Conservation (phyloP, 2,797 vertebrate species). For the Champsocephalus esox region DNA sequence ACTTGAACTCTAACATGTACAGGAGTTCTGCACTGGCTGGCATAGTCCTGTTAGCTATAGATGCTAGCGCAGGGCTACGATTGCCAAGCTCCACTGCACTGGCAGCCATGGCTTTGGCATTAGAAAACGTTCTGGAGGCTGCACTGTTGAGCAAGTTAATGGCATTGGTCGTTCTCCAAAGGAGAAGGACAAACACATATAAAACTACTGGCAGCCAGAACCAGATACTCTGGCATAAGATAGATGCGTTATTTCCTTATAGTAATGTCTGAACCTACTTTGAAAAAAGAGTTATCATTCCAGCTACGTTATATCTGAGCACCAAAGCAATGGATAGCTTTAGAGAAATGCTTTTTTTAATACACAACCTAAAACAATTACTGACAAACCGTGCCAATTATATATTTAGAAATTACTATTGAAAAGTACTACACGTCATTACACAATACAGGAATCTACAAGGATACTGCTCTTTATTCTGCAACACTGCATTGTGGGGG, state of each 20-base stretch:
- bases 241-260: slow-evolving; percentile 34
- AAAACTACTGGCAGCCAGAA: slow-evolving; percentile 40
- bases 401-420: neutral
- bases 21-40: slow-evolving; percentile 65
- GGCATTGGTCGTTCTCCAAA: slow-evolving; percentile 53
- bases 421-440: neutral
- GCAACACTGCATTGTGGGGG: neutral
- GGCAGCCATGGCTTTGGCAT: slow-evolving; percentile 68
- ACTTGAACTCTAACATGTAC: slow-evolving; percentile 54
- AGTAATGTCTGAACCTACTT: slow-evolving; percentile 25
- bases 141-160: slow-evolving; percentile 67
- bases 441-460: too few species aligned
- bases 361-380: neutral
- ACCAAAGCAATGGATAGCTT: slow-evolving; percentile 6
- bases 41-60: slow-evolving; percentile 50
- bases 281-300: slow-evolving; percentile 36
- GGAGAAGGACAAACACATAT: slow-evolving; percentile 23
- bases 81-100: slow-evolving; percentile 56
- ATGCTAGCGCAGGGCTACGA: slow-evolving; percentile 54
- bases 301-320: slow-evolving; percentile 8
- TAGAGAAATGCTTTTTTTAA: neutral
- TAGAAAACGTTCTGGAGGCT: slow-evolving; percentile 63
- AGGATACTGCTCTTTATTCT: neutral
- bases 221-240: slow-evolving; percentile 48
- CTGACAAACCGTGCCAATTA: neutral